Conservation (phyloP, 1,140 invertebrate species). For the Drosophila prosaltans region DNA sequence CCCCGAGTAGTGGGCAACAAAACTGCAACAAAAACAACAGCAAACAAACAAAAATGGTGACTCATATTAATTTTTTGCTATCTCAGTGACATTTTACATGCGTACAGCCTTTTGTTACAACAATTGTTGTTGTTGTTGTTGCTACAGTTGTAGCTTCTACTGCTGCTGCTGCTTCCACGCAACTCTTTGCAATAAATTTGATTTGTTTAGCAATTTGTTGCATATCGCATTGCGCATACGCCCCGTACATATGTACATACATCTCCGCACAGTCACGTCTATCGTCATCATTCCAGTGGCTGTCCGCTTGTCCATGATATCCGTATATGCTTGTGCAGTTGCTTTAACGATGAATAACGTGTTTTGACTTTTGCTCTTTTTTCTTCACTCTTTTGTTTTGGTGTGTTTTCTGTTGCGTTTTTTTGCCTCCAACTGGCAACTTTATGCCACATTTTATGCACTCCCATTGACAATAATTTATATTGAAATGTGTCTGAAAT, state of each 20-base stretch:
- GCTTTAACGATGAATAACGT: conserved; percentile 75
- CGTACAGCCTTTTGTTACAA: conserved; percentile 43
- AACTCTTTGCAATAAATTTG: conserved; percentile 73
- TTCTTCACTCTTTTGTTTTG: conserved; percentile 24
- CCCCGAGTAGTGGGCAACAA: conserved; percentile 22
- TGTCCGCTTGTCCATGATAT: conserved; percentile 7
- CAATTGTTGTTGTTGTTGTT: conserved; percentile 29
- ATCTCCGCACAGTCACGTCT: conserved; percentile 62
- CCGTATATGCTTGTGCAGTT: conserved; percentile 46
- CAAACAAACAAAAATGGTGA: conserved; percentile 41
- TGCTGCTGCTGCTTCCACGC: conserved; percentile 31
- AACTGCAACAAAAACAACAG: conserved; percentile 18
- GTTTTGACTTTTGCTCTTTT: conserved; percentile 11
- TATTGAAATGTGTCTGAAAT: conserved; percentile 63
- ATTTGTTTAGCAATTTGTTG: conserved; percentile 82
- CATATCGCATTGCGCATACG: conserved; percentile 80
- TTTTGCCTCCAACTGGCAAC: conserved; percentile 44
- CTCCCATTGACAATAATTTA: conserved; percentile 76
- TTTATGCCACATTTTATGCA: conserved; percentile 72
- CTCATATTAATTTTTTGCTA: conserved; percentile 75
- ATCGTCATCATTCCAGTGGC: conserved; percentile 27
- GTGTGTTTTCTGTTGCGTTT: conserved; percentile 28
- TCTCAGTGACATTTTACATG: conserved; percentile 67
- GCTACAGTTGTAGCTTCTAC: conserved; percentile 15
- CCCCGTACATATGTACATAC: conserved; percentile 60